These are phyloP conservation scores for Podarcis siculus DNA, from an alignment of 2,797 vertebrate species.

Conservation along the genomic window DNA sequence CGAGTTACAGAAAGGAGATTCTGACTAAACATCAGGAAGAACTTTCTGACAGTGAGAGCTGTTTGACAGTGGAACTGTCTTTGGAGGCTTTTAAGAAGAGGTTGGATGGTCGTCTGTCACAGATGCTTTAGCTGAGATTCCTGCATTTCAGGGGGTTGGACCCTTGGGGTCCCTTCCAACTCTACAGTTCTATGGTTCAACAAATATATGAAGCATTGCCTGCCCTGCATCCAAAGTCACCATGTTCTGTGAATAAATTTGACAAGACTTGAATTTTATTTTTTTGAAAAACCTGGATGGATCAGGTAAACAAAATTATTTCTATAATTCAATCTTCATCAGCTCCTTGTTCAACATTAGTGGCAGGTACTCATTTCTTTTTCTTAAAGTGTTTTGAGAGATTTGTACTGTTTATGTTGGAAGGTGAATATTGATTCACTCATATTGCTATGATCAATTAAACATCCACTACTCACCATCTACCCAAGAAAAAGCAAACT, in stretches of 20 bases:
- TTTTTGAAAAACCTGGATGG: neutral
- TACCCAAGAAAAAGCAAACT: constrained; percentile 58
- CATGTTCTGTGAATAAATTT: neutral
- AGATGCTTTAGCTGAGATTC: too few relatives aligned
- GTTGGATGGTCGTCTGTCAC: too few relatives aligned
- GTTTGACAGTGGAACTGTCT: too few relatives aligned
- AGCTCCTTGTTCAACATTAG: constrained; percentile 38
- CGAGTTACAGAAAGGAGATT: too few relatives aligned
- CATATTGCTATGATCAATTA: constrained; percentile 64
- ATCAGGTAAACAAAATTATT: neutral
- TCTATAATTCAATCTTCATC: constrained; percentile 11
- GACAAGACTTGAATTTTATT: neutral
- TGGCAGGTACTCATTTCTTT: constrained; percentile 29
- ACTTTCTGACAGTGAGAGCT: too few relatives aligned
- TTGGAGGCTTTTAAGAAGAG: too few relatives aligned
- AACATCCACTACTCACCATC: constrained; percentile 61
- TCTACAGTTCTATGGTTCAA: too few relatives aligned
- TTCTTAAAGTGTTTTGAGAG: constrained; percentile 8
- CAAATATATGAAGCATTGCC: too few relatives aligned
- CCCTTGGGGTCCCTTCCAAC: too few relatives aligned
- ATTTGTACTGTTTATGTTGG: constrained; percentile 43
- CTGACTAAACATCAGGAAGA: too few relatives aligned
- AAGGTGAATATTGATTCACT: constrained; percentile 37
- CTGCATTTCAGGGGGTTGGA: too few relatives aligned
- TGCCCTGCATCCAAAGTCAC: neutral